A percentile compares a stretch with the other conserved stretches of the same genome.
These are phyloP conservation scores for Copidosoma floridanum DNA, from an alignment of 1,140 invertebrate species.

Conservation along the genomic window DNA sequence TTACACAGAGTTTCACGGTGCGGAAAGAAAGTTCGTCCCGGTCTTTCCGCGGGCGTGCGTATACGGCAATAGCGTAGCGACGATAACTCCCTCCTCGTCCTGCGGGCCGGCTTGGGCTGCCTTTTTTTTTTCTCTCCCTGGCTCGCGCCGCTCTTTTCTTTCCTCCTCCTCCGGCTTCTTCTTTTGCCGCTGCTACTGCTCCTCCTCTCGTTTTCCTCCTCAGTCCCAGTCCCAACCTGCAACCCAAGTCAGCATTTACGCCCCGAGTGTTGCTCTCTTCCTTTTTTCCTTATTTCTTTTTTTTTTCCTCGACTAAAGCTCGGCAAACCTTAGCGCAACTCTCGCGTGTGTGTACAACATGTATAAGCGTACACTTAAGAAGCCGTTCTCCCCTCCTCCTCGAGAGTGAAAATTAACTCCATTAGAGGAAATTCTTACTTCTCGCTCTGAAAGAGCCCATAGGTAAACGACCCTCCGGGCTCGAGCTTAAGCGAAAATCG, in stretches of 20 bases:
- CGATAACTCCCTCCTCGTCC: not conserved
- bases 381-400: too few relatives aligned
- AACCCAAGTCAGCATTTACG: constrained; percentile 15
- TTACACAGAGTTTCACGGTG: constrained; percentile 25
- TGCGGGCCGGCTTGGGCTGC: not conserved
- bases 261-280: not conserved
- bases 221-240: constrained; percentile 22
- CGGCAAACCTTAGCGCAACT: not conserved
- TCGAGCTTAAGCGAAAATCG: not conserved
- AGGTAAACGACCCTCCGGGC: constrained; percentile 4
- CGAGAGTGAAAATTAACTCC: constrained; percentile 19
- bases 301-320: too few relatives aligned
- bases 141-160: too few relatives aligned
- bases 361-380: too few relatives aligned
- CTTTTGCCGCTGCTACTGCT: too few relatives aligned
- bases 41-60: not conserved
- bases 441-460: not conserved
- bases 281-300: too few relatives aligned
- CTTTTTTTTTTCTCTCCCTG: not conserved
- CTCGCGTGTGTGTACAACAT: too few relatives aligned
- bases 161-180: too few relatives aligned
- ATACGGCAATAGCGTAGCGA: not conserved
- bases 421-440: constrained; percentile 14
- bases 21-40: constrained; percentile 16
- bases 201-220: not conserved